phyloP scores from a whole-genome alignment of 2,113 vertebrate genomes.

The Nothoprocta pentlandii region DNA sequence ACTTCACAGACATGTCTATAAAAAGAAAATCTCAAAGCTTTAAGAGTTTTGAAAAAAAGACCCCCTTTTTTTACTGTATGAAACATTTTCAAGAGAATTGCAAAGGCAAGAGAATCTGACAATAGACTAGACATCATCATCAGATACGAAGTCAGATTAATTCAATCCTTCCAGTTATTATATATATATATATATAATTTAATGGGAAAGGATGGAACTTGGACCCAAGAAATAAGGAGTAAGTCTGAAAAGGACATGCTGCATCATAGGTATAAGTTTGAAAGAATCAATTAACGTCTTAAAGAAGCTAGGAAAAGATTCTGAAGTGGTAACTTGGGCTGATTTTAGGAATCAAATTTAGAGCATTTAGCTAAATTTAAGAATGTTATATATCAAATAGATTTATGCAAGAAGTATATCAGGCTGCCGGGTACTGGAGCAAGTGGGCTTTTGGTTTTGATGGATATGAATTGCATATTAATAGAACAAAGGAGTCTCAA shows the following conservation, averaged over 20 bases:
- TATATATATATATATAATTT: background rate
- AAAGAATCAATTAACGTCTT: background rate
- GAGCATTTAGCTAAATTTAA: background rate
- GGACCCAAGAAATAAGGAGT: background rate
- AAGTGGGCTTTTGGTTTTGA: fast-evolving
- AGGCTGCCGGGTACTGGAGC: background rate
- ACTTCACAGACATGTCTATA: background rate
- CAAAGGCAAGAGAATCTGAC: background rate
- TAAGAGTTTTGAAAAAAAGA: background rate
- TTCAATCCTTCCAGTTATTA: background rate
- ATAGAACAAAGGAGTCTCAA: background rate
- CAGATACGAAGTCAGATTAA: background rate
- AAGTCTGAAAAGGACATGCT: background rate
- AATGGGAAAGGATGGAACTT: background rate
- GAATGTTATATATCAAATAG: background rate
- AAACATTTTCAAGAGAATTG: background rate
- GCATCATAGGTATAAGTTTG: background rate
- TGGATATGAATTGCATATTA: background rate
- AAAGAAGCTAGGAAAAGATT: background rate
- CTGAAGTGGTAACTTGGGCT: background rate
- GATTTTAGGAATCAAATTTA: background rate
- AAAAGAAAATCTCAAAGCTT: background rate
- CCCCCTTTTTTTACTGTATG: background rate
- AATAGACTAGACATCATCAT: background rate
- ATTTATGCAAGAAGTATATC: background rate